A percentile compares a stretch with the other conserved stretches of the same genome.
Evolutionary conservation across 2,113 vertebrate genomes (phyloP).

Genomic region (Donacobius atricapilla): DNA sequence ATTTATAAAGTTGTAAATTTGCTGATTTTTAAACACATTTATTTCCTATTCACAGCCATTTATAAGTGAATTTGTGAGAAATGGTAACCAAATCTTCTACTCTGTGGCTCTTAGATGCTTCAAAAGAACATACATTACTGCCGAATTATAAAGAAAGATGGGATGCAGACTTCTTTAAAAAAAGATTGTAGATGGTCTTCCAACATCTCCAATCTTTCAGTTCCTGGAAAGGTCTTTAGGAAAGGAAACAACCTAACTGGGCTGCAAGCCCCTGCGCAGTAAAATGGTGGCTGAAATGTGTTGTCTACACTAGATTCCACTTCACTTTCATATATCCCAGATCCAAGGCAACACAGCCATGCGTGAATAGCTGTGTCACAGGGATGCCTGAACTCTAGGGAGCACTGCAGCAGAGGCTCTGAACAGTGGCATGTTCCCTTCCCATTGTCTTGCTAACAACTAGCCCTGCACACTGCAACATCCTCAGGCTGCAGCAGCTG

Average conservation of each 20-base stretch:
- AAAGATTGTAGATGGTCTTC: background rate
- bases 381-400: background rate
- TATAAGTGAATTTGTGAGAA: background rate
- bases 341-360: background rate
- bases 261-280: background rate
- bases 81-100: background rate
- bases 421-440: background rate
- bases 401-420: background rate
- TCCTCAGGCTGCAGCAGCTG: background rate
- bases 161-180: background rate
- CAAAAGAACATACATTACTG: background rate
- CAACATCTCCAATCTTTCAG: background rate
- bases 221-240: background rate
- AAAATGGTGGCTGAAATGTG: background rate
- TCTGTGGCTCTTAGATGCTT: background rate
- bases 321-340: rapidly evolving
- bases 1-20: background rate
- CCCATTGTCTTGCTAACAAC: background rate
- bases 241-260: background rate
- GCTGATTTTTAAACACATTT: background rate
- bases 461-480: background rate
- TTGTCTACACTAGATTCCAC: background rate
- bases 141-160: background rate
- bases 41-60: background rate
- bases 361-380: background rate